These are phyloP conservation scores for Geococcyx californianus DNA, from an alignment of 2,113 vertebrate species.

Conservation along the genomic window DNA sequence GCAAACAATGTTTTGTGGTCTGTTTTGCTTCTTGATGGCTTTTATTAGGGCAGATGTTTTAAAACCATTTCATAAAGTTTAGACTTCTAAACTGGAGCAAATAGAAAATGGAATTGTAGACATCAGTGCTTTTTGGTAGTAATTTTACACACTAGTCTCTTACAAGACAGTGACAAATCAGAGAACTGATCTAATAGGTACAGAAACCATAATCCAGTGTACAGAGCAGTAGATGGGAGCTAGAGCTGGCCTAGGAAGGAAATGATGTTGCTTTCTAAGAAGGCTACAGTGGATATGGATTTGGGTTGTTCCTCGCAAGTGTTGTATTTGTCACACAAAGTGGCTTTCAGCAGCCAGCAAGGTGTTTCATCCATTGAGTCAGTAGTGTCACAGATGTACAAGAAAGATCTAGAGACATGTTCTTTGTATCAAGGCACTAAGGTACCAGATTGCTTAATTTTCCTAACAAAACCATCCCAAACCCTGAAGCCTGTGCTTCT, in stretches of 20 bases:
- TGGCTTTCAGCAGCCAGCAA: background rate
- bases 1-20: background rate
- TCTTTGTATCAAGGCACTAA: background rate
- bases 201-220: background rate
- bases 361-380: background rate
- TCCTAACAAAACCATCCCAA: background rate
- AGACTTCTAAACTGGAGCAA: background rate
- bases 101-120: too few relatives aligned
- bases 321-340: background rate
- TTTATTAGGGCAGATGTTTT: background rate
- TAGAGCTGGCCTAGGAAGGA: background rate
- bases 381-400: background rate
- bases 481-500: background rate
- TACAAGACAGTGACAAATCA: background rate
- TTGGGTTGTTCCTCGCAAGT: background rate
- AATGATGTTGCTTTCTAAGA: background rate
- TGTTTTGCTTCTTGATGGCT: conserved; percentile 39
- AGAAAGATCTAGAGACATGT: background rate
- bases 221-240: background rate
- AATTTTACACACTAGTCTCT: background rate
- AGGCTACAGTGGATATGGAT: background rate
- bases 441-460: background rate
- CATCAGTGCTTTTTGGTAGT: background rate
- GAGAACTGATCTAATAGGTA: background rate
- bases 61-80: background rate